Evolutionary conservation across 1,140 invertebrate species (phyloP).

Genomic region (Pectinophora gossypiella): DNA sequence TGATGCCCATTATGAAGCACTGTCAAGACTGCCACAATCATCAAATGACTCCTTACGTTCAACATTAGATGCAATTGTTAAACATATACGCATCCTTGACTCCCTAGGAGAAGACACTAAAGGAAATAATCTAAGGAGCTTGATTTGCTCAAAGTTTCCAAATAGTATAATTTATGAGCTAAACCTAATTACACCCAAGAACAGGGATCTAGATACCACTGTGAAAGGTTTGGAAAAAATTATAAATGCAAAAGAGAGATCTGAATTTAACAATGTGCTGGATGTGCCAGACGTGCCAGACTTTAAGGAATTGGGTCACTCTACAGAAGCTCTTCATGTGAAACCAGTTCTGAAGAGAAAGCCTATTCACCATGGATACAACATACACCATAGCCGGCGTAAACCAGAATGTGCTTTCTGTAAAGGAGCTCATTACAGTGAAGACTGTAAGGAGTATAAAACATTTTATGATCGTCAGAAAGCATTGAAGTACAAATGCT

Average conservation of each 20-base stretch:
- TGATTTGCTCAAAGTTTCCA: conserved; percentile 2
- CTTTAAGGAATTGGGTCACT: not conserved
- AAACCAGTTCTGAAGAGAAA: not conserved
- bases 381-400: not conserved
- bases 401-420: conserved; percentile 5
- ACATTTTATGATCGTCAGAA: conserved; percentile 1
- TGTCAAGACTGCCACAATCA: not conserved
- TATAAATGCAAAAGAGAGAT: not conserved
- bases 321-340: not conserved
- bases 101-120: not conserved
- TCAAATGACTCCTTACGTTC: not conserved
- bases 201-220: not conserved
- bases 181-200: not conserved
- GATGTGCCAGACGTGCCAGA: too few species aligned
- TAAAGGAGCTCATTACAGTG: conserved; percentile 2
- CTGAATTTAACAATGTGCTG: not conserved
- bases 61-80: not conserved
- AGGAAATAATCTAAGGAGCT: not conserved
- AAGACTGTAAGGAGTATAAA: not conserved
- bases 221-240: not conserved
- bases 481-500: conserved; percentile 4
- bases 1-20: not conserved
- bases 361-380: not conserved
- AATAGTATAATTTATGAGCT: not conserved
- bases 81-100: not conserved